These are phyloP conservation scores for Ceratoteleas bidentatus DNA, from an alignment of 1,140 invertebrate species.

Conservation along the genomic window DNA sequence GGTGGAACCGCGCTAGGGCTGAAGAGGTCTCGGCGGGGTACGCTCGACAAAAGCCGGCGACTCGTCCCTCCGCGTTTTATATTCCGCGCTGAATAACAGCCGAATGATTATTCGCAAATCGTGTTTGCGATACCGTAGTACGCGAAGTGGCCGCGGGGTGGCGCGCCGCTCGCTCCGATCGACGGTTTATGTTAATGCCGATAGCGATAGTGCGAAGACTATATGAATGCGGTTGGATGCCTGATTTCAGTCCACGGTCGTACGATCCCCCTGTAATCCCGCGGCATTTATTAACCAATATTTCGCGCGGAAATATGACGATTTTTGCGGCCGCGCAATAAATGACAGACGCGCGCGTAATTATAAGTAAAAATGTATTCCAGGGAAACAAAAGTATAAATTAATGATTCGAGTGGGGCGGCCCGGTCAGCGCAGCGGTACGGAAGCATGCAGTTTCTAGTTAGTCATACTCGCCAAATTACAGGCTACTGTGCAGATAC, in stretches of 20 bases:
- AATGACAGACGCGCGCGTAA: background rate
- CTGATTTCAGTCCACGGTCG: no score
- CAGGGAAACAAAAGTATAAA: slow-evolving; percentile 5
- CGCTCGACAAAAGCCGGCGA: no score
- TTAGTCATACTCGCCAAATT: slow-evolving; percentile 31
- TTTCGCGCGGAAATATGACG: background rate
- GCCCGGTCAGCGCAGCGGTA: background rate
- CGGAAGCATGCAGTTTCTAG: slow-evolving; percentile 20
- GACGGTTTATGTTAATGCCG: no score
- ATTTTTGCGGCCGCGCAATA: background rate
- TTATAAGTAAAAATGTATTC: slow-evolving; percentile 4
- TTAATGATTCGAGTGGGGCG: slow-evolving; percentile 1
- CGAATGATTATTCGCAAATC: no score
- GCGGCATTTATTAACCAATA: background rate
- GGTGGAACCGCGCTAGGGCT: slow-evolving; percentile 80
- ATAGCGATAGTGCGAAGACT: no score
- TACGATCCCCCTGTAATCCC: no score
- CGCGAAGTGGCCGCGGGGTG: no score
- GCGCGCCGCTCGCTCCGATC: no score
- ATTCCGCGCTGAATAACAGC: no score
- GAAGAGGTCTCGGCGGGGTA: slow-evolving; percentile 65
- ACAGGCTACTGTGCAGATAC: slow-evolving; percentile 21
- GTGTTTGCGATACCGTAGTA: no score
- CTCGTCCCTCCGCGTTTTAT: no score
- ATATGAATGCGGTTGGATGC: no score